A percentile compares a stretch with the other conserved stretches of the same genome.
These are phyloP conservation scores for Himantopus leucocephalus DNA, from an alignment of 2,113 vertebrate genomes.

Conservation along the genomic window DNA sequence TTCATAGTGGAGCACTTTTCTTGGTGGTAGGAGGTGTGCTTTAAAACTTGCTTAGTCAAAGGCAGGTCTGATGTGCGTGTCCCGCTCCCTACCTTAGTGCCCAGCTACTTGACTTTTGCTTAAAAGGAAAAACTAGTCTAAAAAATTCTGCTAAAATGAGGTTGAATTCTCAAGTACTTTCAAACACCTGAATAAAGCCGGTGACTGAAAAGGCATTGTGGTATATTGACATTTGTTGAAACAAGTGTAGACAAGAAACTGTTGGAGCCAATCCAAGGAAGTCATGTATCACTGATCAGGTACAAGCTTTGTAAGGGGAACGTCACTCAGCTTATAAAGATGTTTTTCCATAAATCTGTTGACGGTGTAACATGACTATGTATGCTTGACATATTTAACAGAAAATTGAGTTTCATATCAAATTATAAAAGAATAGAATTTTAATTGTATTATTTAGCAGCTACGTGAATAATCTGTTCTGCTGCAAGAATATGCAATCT, in stretches of 20 bases:
- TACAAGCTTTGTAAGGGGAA: not conserved
- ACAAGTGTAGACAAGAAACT: not conserved
- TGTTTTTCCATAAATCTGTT: not conserved
- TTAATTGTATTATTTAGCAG: not conserved
- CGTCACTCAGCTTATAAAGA: not conserved
- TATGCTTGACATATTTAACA: not conserved
- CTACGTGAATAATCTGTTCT: not conserved
- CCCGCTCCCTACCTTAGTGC: not conserved
- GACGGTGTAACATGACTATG: not conserved
- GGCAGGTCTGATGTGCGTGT: not conserved
- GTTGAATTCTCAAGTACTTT: not conserved
- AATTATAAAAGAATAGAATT: not conserved
- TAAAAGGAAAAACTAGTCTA: not conserved
- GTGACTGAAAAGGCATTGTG: not conserved
- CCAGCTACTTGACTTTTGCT: not conserved
- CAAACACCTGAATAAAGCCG: not conserved
- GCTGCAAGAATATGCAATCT: not conserved
- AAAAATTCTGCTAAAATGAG: not conserved
- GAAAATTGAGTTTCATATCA: not conserved
- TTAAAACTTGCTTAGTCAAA: not conserved
- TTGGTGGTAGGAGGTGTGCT: not conserved
- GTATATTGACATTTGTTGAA: not conserved
- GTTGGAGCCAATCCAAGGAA: not conserved
- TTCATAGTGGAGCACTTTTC: not conserved
- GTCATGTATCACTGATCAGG: accelerated